Conservation (phyloP, 1,140 invertebrate genomes). For the Calycopis cecrops region DNA sequence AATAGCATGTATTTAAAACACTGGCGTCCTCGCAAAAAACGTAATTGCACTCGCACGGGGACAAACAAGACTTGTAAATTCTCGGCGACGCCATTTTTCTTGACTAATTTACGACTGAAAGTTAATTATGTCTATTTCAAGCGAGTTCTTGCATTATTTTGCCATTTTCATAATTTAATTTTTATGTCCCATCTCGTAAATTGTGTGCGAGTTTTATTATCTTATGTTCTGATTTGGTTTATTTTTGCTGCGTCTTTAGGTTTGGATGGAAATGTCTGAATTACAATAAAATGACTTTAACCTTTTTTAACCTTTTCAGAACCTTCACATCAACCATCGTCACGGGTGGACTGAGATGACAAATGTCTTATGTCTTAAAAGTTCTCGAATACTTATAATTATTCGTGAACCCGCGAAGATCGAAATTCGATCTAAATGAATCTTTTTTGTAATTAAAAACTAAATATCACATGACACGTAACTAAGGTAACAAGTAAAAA, state of each 20-base stretch:
- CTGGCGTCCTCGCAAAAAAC: not conserved
- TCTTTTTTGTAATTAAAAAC: too few relatives aligned
- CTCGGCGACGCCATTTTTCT: conserved; percentile 4
- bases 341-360: too few relatives aligned
- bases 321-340: too few relatives aligned
- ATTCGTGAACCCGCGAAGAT: too few relatives aligned
- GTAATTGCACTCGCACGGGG: too few relatives aligned
- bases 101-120: conserved; percentile 1
- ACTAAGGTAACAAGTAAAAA: too few relatives aligned
- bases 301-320: not conserved
- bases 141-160: conserved; percentile 3
- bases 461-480: too few relatives aligned
- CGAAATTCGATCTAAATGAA: too few relatives aligned
- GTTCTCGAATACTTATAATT: too few relatives aligned
- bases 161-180: not conserved
- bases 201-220: not conserved
- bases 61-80: conserved; percentile 3
- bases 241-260: not conserved
- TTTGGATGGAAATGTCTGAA: not conserved
- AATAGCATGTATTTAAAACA: not conserved
- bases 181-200: conserved; percentile 4
- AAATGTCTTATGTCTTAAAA: too few relatives aligned
- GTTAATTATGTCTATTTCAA: conserved; percentile 6
- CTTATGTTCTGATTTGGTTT: not conserved
- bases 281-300: not conserved